Evolutionary conservation across 2,888 invertebrate genomes (phyloP).

Genomic region (Mythimna pallens): DNA sequence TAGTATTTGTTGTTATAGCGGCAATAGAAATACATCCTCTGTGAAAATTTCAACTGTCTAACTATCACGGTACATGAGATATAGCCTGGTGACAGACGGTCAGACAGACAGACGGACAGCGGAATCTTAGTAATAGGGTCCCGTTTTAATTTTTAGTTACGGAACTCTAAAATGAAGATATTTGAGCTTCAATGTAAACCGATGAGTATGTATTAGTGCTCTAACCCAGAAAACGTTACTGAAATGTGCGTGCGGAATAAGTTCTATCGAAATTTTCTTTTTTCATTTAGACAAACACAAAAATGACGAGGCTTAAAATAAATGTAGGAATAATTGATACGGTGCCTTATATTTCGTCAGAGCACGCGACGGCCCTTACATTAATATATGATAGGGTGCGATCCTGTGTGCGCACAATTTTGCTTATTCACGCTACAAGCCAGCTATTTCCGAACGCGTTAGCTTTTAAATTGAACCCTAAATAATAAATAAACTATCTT

Average conservation of each 20-base stretch:
- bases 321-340: conserved; percentile 77
- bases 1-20: no score
- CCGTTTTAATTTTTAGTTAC: no score
- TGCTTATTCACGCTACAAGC: conserved; percentile 84
- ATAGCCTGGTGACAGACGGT: no score
- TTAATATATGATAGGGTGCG: conserved; percentile 82
- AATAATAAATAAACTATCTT: conserved; percentile 83
- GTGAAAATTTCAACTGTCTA: no score
- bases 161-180: background rate
- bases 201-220: background rate
- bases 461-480: conserved; percentile 85
- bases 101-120: no score
- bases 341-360: conserved; percentile 65
- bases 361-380: conserved; percentile 72
- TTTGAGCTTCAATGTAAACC: background rate
- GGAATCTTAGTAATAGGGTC: no score
- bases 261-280: conserved; percentile 17
- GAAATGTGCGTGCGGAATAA: background rate
- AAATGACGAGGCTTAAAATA: conserved; percentile 63
- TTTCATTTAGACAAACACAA: conserved; percentile 53
- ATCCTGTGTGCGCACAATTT: conserved; percentile 77
- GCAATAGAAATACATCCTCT: no score
- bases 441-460: conserved; percentile 79
- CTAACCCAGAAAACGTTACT: conserved; percentile 2
- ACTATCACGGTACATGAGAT: no score